Evolutionary conservation across 2,888 invertebrate genomes (phyloP).

Genomic region (Tribolium freemani): DNA sequence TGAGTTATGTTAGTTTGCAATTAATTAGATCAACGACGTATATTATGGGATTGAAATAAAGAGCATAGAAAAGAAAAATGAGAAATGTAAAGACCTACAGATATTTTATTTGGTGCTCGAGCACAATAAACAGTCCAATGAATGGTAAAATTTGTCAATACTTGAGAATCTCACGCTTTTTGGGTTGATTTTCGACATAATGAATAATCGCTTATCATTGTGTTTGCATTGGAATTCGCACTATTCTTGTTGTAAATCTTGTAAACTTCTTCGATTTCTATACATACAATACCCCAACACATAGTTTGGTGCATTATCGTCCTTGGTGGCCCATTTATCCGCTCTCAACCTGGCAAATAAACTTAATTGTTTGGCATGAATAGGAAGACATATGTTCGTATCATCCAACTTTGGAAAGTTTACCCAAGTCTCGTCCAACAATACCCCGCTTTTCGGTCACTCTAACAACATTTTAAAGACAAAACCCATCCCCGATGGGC

Average conservation of each 20-base stretch:
- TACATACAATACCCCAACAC: conserved; percentile 31
- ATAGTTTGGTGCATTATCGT: conserved; percentile 45
- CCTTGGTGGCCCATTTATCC: conserved; percentile 53
- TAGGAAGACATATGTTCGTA: conserved; percentile 49
- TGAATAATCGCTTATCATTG: conserved; percentile 13
- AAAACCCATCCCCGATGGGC: conserved; percentile 45
- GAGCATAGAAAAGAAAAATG: not conserved
- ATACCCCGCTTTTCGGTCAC: conserved; percentile 7
- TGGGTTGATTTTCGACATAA: not conserved
- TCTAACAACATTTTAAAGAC: conserved; percentile 38
- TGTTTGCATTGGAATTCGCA: conserved; percentile 1
- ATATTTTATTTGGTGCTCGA: too few relatives aligned
- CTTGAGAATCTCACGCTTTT: conserved; percentile 3
- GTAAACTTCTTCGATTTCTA: conserved; percentile 31
- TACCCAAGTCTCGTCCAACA: conserved; percentile 5
- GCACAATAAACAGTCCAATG: too few relatives aligned
- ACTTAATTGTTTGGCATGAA: conserved; percentile 48
- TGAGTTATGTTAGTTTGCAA: too few relatives aligned
- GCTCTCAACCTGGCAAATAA: conserved; percentile 51
- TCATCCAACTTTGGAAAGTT: conserved; percentile 16
- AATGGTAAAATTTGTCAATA: not conserved
- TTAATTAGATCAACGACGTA: too few relatives aligned
- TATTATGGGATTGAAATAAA: too few relatives aligned
- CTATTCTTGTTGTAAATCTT: conserved; percentile 32
- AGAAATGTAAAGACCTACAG: too few relatives aligned